Base-by-base conservation (phyloP, 2,888 invertebrate species). In the Alviniconcha strummeri region DNA sequence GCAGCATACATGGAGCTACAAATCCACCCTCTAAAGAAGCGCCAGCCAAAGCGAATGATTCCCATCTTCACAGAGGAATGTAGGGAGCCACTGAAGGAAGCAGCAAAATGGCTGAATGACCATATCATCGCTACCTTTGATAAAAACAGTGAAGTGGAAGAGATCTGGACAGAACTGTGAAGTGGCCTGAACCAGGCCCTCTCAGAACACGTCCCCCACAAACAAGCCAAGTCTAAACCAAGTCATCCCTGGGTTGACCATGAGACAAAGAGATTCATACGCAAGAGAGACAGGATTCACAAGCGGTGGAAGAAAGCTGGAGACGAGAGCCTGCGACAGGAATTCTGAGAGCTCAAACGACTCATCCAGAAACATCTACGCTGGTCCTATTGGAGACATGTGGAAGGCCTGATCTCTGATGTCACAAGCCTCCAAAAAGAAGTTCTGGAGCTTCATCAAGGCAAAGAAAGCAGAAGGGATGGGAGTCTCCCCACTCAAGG, bases 361-460 rank as follows among this genome's bases (percentile, higher is more conserved):
- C n/a, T n/a, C 17, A 19, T 76, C 17, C 76, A 76, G 19, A 13
- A 19, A 13, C 55, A 55, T 17, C 57, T 76, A 4, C 8, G 67
- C 13, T 4, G 67, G 17, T 64, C 64, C 36, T 79, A 79, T 57
- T 79, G 79, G 79, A 17, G 7, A 36, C 57, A 67, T 52, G 54
- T n/a, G 7, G 79, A 79, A 67, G 54, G 54, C 64, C 67, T 79
- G 11, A 67, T 79, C 67, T 36, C 79, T 64, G 79, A 79, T 9
- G n/a, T 36, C 52, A 13, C 36, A 9, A 60, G 60, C 57, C 78
- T n/a, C 60, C 19, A 78, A 9, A 54, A 78, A 78, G 60, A 57
- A 57, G 60, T 78, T 78, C 78, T 78, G 60, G 78, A 78, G 57
- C 60, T 78, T 57, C 60, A 78, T 57, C 54, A 78, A 78, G n/a